These are phyloP conservation scores for Ctenopoma multispine DNA, from an alignment of 2,797 vertebrate species.

Conservation along the genomic window DNA sequence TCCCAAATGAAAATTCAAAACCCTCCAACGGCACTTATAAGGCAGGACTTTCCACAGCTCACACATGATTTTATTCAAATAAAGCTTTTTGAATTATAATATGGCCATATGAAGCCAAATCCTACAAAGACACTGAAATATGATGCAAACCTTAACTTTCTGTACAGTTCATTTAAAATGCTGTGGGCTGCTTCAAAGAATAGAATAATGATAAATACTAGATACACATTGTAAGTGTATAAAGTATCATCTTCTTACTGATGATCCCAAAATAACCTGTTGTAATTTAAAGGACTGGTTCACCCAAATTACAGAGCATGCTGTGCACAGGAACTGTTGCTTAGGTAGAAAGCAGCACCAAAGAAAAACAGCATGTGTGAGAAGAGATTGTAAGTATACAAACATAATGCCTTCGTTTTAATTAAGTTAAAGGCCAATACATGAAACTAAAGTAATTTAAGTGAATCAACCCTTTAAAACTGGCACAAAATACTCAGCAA, in stretches of 20 bases:
- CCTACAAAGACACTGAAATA: constrained; percentile 3
- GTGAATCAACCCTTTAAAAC: neutral
- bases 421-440: no score
- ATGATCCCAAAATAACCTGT: neutral
- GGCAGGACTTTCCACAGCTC: constrained; percentile 18
- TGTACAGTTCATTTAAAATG: neutral
- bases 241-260: neutral
- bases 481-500: neutral
- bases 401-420: no score
- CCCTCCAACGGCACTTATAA: constrained; percentile 37
- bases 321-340: no score
- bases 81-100: constrained; percentile 32
- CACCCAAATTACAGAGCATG: no score
- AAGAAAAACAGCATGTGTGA: no score
- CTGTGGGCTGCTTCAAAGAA: constrained; percentile 2
- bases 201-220: neutral
- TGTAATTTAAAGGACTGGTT: neutral
- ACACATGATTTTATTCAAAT: constrained; percentile 31
- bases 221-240: neutral
- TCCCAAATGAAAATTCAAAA: constrained; percentile 30
- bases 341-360: no score
- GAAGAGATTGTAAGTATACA: no score
- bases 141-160: constrained; percentile 18
- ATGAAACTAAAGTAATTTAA: neutral
- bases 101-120: neutral